These are phyloP conservation scores for Acanthurus lineatus DNA, from an alignment of 2,797 vertebrate species.

Conservation along the genomic window DNA sequence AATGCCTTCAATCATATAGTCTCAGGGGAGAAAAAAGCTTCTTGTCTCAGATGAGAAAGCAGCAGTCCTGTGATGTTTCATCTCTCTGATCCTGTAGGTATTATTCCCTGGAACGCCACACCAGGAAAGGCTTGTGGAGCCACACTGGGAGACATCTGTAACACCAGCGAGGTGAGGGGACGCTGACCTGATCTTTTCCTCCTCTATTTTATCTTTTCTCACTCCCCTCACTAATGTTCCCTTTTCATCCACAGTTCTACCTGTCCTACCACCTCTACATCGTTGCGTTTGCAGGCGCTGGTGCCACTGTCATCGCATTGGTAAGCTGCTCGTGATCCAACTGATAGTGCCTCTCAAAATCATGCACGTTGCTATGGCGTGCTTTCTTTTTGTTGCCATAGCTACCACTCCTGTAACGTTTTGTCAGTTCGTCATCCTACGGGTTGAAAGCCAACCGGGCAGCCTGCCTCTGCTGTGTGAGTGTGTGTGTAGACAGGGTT, in stretches of 20 bases:
- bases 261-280: constrained; percentile 99
- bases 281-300: constrained; percentile 96
- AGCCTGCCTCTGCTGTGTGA: constrained; percentile 48
- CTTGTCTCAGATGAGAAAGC: constrained; percentile 50
- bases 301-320: constrained; percentile 97
- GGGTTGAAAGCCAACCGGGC: constrained; percentile 43
- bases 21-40: constrained; percentile 54
- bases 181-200: not conserved
- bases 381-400: constrained; percentile 63
- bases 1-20: constrained; percentile 59
- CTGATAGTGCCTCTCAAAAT: constrained; percentile 54
- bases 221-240: not conserved
- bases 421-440: constrained; percentile 31
- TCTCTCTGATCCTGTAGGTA: constrained; percentile 85
- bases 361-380: constrained; percentile 75
- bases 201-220: not conserved
- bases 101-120: constrained; percentile 94
- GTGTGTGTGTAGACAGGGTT: constrained; percentile 56
- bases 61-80: constrained; percentile 52
- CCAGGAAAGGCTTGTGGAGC: constrained; percentile 95
- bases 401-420: constrained; percentile 71
- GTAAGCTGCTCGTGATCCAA: constrained; percentile 85
- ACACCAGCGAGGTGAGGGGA: constrained; percentile 92
- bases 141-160: constrained; percentile 94
- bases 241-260: constrained; percentile 90